Evolutionary conservation across 2,888 invertebrate genomes (phyloP).

Genomic region (Petrolisthes cinctipes): DNA sequence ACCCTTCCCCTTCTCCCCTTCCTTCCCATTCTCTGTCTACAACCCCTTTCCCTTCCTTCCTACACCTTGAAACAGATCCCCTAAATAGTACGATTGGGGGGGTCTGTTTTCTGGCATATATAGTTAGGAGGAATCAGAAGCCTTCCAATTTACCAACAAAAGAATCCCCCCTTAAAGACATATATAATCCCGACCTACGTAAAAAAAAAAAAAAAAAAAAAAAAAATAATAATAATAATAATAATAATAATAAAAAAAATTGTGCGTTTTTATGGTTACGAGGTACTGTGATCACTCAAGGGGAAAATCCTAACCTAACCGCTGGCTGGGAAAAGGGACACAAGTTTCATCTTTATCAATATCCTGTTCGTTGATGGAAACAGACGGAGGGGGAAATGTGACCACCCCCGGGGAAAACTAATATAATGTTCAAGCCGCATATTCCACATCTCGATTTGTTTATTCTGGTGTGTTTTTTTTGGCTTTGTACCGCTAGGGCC

Average conservation of each 20-base stretch:
- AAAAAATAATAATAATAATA: neutral
- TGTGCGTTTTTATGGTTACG: neutral
- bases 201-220: neutral
- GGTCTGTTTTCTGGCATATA: no score
- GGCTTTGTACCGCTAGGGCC: no score
- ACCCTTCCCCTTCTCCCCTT: neutral
- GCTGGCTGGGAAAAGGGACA: no score
- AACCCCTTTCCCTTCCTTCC: neutral
- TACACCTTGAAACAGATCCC: neutral
- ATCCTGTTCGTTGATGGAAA: no score
- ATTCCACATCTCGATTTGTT: no score
- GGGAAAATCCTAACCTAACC: no score
- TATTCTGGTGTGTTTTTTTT: no score
- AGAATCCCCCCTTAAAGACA: no score
- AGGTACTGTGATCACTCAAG: neutral
- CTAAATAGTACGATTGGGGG: neutral
- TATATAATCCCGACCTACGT: neutral
- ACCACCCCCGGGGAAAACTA: neutral
- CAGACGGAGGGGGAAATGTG: neutral
- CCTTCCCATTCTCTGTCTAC: neutral
- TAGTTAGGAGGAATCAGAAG: no score
- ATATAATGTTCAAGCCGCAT: no score
- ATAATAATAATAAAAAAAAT: neutral
- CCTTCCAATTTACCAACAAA: no score
- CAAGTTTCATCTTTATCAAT: no score